Base-by-base conservation (phyloP, 2,888 invertebrate species). In the Omphaloscelis lunosa region DNA sequence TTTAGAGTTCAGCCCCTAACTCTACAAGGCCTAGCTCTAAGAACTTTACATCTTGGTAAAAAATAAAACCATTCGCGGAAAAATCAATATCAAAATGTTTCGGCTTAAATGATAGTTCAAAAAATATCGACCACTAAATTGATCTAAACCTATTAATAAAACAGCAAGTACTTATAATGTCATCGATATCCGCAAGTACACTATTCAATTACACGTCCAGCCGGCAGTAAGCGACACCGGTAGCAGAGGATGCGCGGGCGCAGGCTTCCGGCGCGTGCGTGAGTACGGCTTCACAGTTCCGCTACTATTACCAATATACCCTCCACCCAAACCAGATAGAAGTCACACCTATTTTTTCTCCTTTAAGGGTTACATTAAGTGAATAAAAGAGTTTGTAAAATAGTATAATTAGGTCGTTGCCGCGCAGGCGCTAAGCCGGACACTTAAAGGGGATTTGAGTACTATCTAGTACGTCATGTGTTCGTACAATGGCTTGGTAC, bases 201-300 rank as follows among this genome's bases (percentile, higher is more conserved):
- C 92, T 93, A 93, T 93, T 91, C 92, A 91, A 91, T 93, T 92
- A 91, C 93, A 89, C 84, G 86, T 88, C 89, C 89, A 88, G 91
- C 89, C 88, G 90, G 88, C 83, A 86, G 94, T 93, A 94, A 94
- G 92, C 88, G 94, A 94, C 93, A 95, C 95, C 94, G 92, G 89
- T 78, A 89, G 89, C 72, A 56, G 86, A 90, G 94, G 93, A 92
- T 94, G 96, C 96, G 96, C 95, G 85, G 88, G 94, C 96, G 96
- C 95, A 94, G 88, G 90, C 91, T 92, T 95, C 95, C 96, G 95
- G 95, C 95, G 94, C 95, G 95, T 95, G 95, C 94, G 92, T 91
- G 94, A 95, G 95, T 95, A 94, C 92, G 96, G 96, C 96, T 96
- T 96, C 96, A 74, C 89, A 91, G 95, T 96, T 96, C 96, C 96